Percentiles rank a stretch among this genome's conserved stretches.
phyloP scores from a whole-genome alignment of 2,888 invertebrate genomes.

The Orchestes rusci region DNA sequence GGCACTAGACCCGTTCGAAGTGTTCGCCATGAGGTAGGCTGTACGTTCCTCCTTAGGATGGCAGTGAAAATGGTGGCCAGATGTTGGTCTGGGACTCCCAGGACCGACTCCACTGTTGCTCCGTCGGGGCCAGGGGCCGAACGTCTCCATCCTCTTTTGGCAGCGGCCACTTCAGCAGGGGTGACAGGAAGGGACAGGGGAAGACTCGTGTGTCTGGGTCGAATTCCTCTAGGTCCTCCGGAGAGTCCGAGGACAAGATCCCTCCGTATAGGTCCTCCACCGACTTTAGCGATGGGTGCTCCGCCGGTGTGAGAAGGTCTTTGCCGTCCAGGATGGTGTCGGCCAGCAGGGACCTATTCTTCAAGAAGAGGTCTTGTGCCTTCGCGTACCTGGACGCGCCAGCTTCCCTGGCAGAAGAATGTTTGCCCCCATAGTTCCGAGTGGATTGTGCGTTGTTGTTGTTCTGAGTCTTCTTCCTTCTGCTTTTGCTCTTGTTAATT shows the following conservation, averaged over 20 bases:
- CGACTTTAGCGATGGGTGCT: not conserved
- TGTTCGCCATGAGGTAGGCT: not conserved
- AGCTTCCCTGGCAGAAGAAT: not conserved
- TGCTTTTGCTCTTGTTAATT: too few species aligned
- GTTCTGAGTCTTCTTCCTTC: too few species aligned
- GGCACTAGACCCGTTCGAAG: not conserved
- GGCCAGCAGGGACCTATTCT: not conserved
- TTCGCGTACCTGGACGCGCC: not conserved
- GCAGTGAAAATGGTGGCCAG: constrained; percentile 1
- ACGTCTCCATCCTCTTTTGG: not conserved
- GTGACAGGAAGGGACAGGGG: not conserved
- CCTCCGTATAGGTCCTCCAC: not conserved
- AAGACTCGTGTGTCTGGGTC: too few species aligned
- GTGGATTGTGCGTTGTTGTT: constrained; percentile 12
- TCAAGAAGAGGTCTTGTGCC: not conserved
- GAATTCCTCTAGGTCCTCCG: not conserved
- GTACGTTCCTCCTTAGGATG: not conserved
- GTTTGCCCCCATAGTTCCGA: not conserved
- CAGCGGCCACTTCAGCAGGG: not conserved
- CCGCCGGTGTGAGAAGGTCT: not conserved
- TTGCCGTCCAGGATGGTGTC: not conserved
- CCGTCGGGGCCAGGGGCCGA: constrained; percentile 14
- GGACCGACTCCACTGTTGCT: constrained; percentile 4
- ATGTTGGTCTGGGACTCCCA: not conserved
- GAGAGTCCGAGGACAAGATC: not conserved